Percentiles rank a stretch among this genome's conserved stretches.
These are phyloP conservation scores for Athalia cordata DNA, from an alignment of 2,888 invertebrate species.

Conservation along the genomic window DNA sequence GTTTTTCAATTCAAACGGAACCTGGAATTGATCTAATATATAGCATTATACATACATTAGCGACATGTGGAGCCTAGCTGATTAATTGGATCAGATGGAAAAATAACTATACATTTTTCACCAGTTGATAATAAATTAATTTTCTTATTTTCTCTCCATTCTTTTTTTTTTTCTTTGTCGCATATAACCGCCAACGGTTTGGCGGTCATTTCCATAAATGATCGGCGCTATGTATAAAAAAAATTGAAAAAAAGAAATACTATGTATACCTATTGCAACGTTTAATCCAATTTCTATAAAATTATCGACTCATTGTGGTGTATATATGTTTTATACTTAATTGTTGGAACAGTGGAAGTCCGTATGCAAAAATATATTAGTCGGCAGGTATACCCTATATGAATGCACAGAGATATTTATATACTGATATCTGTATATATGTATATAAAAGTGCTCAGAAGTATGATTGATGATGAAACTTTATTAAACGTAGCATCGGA, in stretches of 20 bases:
- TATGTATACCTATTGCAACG: neutral
- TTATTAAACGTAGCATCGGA: constrained; percentile 45
- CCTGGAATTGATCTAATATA: too few relatives aligned
- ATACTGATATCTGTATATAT: neutral
- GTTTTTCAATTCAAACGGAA: too few relatives aligned
- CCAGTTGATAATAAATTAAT: neutral
- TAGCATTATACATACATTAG: too few relatives aligned
- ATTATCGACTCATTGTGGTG: too few relatives aligned
- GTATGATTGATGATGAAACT: constrained; percentile 46
- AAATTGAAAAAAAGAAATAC: neutral
- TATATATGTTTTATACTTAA: too few relatives aligned
- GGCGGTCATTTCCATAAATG: too few relatives aligned
- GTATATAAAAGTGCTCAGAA: neutral
- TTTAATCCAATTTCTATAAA: too few relatives aligned
- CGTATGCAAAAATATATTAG: neutral
- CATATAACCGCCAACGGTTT: too few relatives aligned
- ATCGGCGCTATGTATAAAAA: too few relatives aligned
- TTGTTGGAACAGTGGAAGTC: neutral
- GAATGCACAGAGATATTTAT: neutral
- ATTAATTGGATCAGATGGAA: neutral
- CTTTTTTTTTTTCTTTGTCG: too few relatives aligned
- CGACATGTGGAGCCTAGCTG: neutral
- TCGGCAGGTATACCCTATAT: neutral
- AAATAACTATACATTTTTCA: neutral
- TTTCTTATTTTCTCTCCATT: too few relatives aligned